Percentiles rank a stretch among this genome's conserved stretches.
These are phyloP conservation scores for Drosophila funebris DNA, from an alignment of 1,140 invertebrate species.

Conservation along the genomic window DNA sequence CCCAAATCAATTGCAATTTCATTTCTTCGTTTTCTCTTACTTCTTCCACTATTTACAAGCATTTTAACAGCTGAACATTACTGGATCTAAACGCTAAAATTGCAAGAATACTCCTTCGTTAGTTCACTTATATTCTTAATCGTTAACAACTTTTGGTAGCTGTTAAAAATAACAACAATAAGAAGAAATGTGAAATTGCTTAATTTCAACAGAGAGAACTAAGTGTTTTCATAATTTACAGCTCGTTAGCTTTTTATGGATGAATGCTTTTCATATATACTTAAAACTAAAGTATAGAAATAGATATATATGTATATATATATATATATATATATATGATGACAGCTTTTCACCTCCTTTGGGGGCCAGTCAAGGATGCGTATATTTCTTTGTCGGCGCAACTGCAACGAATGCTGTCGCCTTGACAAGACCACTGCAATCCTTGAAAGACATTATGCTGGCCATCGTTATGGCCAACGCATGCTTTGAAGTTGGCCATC, in stretches of 20 bases:
- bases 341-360: conserved; percentile 69
- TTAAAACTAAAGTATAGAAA: not conserved
- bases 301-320: conserved; percentile 26
- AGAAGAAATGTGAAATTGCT: conserved; percentile 1
- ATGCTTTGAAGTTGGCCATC: conserved; percentile 64
- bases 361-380: conserved; percentile 60
- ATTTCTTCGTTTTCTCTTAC: not conserved
- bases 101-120: too few species aligned
- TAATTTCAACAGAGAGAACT: conserved; percentile 8
- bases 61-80: not conserved
- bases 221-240: conserved; percentile 68
- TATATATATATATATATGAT: conserved; percentile 41
- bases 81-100: not conserved
- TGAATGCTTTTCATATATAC: conserved; percentile 54
- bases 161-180: not conserved
- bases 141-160: not conserved
- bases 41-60: not conserved
- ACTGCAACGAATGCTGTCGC: conserved; percentile 46
- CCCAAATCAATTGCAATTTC: not conserved
- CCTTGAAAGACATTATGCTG: conserved; percentile 28
- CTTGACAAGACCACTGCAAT: not conserved
- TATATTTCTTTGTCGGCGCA: conserved; percentile 17
- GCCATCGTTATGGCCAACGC: conserved; percentile 58
- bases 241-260: conserved; percentile 78
- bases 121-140: conserved; percentile 1